phyloP scores from a whole-genome alignment of 1,140 invertebrate species.

The Meteorus sp. region DNA sequence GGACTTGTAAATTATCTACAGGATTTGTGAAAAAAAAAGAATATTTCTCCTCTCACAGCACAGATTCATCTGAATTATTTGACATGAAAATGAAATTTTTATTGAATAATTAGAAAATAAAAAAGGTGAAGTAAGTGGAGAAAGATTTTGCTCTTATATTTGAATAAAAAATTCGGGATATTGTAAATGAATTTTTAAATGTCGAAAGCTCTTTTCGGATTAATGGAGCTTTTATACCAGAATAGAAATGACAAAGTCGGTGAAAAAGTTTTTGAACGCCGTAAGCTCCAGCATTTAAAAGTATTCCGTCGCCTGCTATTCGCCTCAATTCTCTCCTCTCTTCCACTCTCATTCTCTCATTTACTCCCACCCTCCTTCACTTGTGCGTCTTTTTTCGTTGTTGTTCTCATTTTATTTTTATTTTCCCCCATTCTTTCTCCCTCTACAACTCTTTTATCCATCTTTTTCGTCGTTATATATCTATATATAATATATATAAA shows the following conservation, averaged over 20 bases:
- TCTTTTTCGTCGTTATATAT: too few relatives aligned
- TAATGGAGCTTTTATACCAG: conserved; percentile 16
- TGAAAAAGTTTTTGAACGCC: conserved; percentile 9
- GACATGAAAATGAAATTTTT: neutral
- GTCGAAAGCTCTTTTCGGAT: conserved; percentile 19
- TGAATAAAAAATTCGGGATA: too few relatives aligned
- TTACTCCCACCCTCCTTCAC: conserved; percentile 18
- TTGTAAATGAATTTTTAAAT: conserved; percentile 24
- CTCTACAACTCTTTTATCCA: too few relatives aligned
- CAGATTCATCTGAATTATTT: neutral
- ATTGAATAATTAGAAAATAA: neutral
- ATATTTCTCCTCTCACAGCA: neutral
- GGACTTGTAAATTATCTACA: conserved; percentile 43
- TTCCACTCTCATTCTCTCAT: conserved; percentile 16
- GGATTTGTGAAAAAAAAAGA: neutral
- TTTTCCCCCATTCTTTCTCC: neutral
- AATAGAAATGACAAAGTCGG: conserved; percentile 23
- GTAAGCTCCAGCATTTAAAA: conserved; percentile 8
- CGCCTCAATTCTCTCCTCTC: conserved; percentile 4
- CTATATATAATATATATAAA: too few relatives aligned
- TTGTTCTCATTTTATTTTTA: neutral
- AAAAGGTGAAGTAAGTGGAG: conserved; percentile 18
- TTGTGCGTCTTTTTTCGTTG: conserved; percentile 1
- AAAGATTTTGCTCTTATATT: too few relatives aligned
- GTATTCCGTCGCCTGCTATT: conserved; percentile 11